phyloP scores from a whole-genome alignment of 2,113 vertebrate genomes.

The Syrrhaptes paradoxus region DNA sequence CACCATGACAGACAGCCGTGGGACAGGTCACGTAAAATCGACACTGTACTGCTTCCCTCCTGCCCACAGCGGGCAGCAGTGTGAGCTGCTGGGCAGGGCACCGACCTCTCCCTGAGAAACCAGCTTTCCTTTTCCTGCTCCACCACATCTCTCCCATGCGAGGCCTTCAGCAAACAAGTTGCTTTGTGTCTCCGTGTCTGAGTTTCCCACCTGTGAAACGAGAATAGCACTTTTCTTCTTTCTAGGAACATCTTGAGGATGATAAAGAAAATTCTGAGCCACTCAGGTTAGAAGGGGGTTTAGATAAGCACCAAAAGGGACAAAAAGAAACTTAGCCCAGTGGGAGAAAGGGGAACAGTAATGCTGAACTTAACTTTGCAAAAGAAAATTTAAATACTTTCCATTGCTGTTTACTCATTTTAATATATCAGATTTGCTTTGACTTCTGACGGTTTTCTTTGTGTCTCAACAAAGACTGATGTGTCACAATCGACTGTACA shows the following conservation, averaged over 20 bases:
- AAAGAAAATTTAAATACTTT: not conserved
- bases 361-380: not conserved
- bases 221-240: not conserved
- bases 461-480: not conserved
- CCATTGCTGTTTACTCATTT: not conserved
- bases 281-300: not conserved
- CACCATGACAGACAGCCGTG: not conserved
- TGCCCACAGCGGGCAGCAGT: not conserved
- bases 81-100: not conserved
- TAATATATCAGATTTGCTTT: not conserved
- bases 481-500: not conserved
- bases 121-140: not conserved
- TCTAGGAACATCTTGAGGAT: not conserved
- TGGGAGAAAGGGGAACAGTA: not conserved
- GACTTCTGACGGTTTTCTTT: not conserved
- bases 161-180: not conserved
- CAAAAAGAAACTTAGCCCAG: not conserved
- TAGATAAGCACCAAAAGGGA: not conserved
- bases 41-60: not conserved
- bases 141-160: not conserved
- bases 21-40: not conserved
- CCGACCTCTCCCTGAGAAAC: not conserved
- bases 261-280: not conserved
- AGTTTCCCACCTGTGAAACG: not conserved
- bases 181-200: not conserved